Evolutionary conservation across 2,113 vertebrate genomes (phyloP).

Genomic region (Diglossa brunneiventris): DNA sequence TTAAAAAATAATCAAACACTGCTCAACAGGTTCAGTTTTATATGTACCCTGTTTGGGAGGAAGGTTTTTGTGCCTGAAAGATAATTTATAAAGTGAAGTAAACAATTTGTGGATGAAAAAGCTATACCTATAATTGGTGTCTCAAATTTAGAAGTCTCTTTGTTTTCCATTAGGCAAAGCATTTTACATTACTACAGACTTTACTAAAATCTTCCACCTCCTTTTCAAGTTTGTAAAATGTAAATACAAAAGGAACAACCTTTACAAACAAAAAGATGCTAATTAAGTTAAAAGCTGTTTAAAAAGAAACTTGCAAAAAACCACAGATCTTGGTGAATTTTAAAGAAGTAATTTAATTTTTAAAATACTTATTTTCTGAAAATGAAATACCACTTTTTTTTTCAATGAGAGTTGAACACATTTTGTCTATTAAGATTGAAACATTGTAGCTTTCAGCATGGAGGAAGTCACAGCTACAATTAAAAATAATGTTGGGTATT

Average conservation of each 20-base stretch:
- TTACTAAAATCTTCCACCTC: background rate
- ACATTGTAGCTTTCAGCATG: background rate
- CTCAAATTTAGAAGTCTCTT: background rate
- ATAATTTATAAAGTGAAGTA: background rate
- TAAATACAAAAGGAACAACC: too few relatives aligned
- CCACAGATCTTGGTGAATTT: accelerated
- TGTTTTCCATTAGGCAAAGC: background rate
- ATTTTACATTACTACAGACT: background rate
- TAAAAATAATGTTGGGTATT: background rate
- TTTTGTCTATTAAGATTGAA: background rate
- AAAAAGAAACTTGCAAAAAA: background rate
- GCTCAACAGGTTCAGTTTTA: background rate
- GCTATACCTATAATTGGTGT: background rate
- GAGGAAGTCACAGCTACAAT: background rate
- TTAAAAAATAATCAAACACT: background rate
- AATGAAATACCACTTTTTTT: background rate
- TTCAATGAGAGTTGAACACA: background rate
- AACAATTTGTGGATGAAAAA: background rate
- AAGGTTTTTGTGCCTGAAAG: background rate
- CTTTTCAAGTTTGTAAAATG: background rate
- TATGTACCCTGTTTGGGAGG: background rate
- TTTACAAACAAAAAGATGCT: background rate
- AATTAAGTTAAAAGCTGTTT: background rate
- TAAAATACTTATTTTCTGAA: background rate
- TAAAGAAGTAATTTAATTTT: background rate